Conservation (phyloP, 1,140 invertebrate species). For the Hycleus phaleratus region DNA sequence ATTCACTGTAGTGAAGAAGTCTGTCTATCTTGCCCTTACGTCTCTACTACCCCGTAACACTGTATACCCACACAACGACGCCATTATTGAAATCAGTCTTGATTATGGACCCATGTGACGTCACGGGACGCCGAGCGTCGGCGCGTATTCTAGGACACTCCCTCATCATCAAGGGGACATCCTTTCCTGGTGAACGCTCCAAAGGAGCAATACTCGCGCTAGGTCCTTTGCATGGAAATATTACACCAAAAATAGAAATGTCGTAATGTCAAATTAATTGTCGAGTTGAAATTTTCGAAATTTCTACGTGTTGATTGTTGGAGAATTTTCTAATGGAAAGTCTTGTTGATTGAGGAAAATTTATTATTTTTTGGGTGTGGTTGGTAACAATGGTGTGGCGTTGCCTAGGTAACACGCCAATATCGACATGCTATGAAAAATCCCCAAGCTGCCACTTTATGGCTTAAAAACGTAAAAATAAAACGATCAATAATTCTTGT, state of each 20-base stretch:
- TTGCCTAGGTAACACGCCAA: slow-evolving; percentile 29
- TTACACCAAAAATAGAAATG: background rate
- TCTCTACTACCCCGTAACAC: slow-evolving; percentile 10
- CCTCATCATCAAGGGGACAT: slow-evolving; percentile 19
- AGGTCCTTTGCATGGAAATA: background rate
- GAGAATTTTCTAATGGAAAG: background rate
- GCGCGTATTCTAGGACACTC: slow-evolving; percentile 29
- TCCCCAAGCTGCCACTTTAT: slow-evolving; percentile 19
- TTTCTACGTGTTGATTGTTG: too few relatives aligned
- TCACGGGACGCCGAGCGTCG: slow-evolving; percentile 31
- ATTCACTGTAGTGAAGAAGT: slow-evolving; percentile 29
- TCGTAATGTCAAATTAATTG: background rate
- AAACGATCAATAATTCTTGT: background rate
- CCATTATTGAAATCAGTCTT: slow-evolving; percentile 34
- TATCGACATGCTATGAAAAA: slow-evolving; percentile 35
- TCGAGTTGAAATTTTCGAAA: background rate
- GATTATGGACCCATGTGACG: slow-evolving; percentile 30
- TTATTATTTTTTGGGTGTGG: slow-evolving; percentile 34
- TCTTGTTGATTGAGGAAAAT: slow-evolving; percentile 13
- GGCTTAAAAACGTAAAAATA: background rate
- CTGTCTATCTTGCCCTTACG: background rate
- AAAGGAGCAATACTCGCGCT: background rate
- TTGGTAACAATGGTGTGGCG: slow-evolving; percentile 33
- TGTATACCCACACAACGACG: slow-evolving; percentile 18
- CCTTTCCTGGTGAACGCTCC: slow-evolving; percentile 1